A percentile compares a stretch with the other conserved stretches of the same genome.
Evolutionary conservation across 2,113 vertebrate genomes (phyloP).

Genomic region (Cyanoderma ruficeps): DNA sequence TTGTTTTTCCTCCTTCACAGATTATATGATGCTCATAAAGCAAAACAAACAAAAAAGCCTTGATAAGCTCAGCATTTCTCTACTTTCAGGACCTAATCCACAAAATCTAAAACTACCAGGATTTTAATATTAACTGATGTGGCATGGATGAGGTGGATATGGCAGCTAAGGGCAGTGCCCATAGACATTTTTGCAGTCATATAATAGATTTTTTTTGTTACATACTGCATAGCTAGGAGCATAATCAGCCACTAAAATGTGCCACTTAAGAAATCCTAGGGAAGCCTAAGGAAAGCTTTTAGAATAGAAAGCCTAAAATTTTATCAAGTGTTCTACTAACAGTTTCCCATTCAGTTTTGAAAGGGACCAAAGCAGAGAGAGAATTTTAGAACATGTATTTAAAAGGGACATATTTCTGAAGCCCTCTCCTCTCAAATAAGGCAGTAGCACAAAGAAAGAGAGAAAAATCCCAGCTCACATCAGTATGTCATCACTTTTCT

Average conservation of each 20-base stretch:
- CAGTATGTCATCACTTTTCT: background rate
- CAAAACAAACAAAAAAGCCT: background rate
- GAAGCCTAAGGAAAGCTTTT: background rate
- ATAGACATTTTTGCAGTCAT: slow-evolving; percentile 9
- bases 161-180: background rate
- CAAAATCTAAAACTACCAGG: background rate
- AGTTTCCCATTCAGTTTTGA: background rate
- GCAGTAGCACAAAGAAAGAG: background rate
- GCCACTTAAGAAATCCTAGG: background rate
- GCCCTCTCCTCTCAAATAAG: background rate
- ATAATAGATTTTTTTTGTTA: background rate
- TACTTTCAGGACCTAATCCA: background rate
- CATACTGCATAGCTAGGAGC: background rate
- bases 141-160: background rate
- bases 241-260: background rate
- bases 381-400: background rate
- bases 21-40: background rate
- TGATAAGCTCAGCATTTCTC: background rate
- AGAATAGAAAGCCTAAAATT: background rate
- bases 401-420: background rate
- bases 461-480: rapidly evolving
- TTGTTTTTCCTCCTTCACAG: background rate
- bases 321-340: background rate
- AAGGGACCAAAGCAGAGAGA: background rate
- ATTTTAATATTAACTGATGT: slow-evolving; percentile 10